A percentile compares a stretch with the other conserved stretches of the same genome.
These are phyloP conservation scores for Canis aureus DNA, from an alignment of 2,113 vertebrate species.

Conservation along the genomic window DNA sequence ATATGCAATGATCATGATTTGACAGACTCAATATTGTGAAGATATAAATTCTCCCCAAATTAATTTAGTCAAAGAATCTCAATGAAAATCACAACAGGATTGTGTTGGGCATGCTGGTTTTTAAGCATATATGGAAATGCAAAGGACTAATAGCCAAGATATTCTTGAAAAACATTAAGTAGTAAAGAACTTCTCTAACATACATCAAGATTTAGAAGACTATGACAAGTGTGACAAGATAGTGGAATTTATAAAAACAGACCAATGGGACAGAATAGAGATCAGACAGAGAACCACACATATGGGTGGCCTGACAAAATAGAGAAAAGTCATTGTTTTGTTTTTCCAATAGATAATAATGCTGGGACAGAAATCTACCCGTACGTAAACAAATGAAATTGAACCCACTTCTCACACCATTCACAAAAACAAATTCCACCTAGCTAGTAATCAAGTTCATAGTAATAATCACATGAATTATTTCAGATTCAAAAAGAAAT, in stretches of 20 bases:
- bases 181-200: not conserved
- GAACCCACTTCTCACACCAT: not conserved
- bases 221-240: not conserved
- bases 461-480: not conserved
- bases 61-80: constrained; percentile 2
- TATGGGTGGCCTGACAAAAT: not conserved
- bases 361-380: not conserved
- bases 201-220: not conserved
- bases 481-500: constrained; percentile 41
- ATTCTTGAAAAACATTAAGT: not conserved
- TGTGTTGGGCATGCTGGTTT: not conserved
- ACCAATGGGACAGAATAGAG: not conserved
- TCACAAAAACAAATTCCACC: constrained; percentile 14
- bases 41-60: not conserved
- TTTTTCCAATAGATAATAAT: constrained; percentile 21
- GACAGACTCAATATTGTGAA: not conserved
- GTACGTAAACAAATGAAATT: not conserved
- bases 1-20: not conserved
- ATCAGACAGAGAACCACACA: not conserved
- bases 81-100: not conserved
- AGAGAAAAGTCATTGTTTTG: not conserved
- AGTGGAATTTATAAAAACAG: not conserved
- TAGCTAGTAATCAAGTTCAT: constrained; percentile 9
- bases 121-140: not conserved
- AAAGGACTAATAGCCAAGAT: not conserved